Base-by-base conservation (phyloP, 2,797 vertebrate species). In the Pipistrellus kuhlii region DNA sequence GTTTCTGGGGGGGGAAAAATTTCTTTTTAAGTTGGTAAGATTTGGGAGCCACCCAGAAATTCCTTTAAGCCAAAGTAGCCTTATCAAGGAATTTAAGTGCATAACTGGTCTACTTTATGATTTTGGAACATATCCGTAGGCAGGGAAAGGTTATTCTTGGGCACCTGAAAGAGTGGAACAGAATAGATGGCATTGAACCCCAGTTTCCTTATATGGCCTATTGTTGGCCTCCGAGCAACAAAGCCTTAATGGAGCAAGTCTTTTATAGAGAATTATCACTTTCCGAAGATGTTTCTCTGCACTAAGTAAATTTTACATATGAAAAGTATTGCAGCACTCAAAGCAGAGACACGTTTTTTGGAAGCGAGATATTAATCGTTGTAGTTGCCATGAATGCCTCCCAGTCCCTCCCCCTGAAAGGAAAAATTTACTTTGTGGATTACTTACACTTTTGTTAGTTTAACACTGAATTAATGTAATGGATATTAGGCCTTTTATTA, bases 111-210 rank as follows among this genome's bases (percentile, higher is more conserved):
- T 78, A 12, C 8, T 69, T 96, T 95, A 59, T 82, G 81, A 14
- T 91, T 96, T 96, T 51, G 32, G 90, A 85, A 94, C 17, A 8
- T 97, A 90, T 87, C 85, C 96, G 97, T 94, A 93, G 91, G 76
- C 90, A 95, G 66, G 35, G n/a, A 25, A 88, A 96, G 94, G 90
- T 97, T 98, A 93, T 95, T 98, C 93, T 96, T 97, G 94, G 97
- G 95, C 78, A 69, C 97, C 87, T 91, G 94, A 97, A 97, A 97
- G 96, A 95, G 66, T 59, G 81, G 84, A 93, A 94, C 91, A 97
- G 97, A 98, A 97, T 97, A 98, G 96, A 97, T 98, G 96, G 93
- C 95, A 93, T 87, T 98, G 97, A 97, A 98, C 96, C 98, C 98
- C 2, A 15, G 38, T 96, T 98, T 97, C 98, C 98, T 98, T 98